These are phyloP conservation scores for Microcebus ravelobensis DNA, from an alignment of 2,113 vertebrate species.

Conservation along the genomic window DNA sequence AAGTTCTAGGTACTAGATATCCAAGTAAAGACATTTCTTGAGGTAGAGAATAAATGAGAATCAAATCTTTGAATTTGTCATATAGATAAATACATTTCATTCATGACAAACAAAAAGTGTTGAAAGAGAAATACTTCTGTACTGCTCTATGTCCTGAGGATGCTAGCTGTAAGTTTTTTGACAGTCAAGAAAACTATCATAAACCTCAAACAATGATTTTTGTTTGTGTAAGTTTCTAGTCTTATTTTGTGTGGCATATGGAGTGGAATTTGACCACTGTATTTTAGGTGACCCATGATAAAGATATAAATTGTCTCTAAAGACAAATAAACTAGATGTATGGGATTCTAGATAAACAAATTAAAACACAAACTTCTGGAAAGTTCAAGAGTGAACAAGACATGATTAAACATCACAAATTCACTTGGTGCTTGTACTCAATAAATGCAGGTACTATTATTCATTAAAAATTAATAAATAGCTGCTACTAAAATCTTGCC, in stretches of 20 bases:
- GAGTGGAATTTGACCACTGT: not conserved
- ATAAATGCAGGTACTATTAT: not conserved
- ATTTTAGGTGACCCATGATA: not conserved
- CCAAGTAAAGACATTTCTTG: not conserved
- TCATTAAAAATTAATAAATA: not conserved
- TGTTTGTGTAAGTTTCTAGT: not conserved
- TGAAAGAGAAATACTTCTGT: not conserved
- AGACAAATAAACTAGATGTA: not conserved
- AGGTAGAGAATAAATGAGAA: not conserved
- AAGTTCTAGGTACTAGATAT: not conserved
- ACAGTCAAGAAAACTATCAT: not conserved
- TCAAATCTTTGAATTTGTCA: not conserved
- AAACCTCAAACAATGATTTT: not conserved
- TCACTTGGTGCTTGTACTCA: not conserved
- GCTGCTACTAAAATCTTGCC: not conserved
- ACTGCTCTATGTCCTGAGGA: not conserved
- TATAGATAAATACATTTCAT: not conserved
- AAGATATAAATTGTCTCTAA: not conserved
- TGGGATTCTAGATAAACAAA: not conserved
- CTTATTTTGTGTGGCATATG: not conserved
- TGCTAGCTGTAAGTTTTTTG: not conserved
- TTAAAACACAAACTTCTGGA: not conserved
- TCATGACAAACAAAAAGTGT: not conserved
- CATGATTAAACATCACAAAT: not conserved
- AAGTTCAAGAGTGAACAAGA: not conserved